Evolutionary conservation across 2,888 invertebrate species (phyloP).

Genomic region (Ichneumon xanthorius): DNA sequence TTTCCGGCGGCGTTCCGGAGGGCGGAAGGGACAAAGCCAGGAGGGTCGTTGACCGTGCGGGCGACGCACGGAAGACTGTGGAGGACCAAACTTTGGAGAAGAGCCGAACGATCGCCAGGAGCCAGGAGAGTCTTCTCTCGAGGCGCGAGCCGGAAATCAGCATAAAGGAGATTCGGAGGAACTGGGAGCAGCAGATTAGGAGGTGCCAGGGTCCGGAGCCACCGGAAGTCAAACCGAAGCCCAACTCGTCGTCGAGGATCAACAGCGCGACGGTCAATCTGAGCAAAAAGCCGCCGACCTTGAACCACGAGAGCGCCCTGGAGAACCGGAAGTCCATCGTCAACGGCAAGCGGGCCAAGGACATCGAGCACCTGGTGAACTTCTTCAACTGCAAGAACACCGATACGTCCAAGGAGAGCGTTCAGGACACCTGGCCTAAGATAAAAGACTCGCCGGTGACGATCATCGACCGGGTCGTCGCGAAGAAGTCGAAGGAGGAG

Average conservation of each 20-base stretch:
- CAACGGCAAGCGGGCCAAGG: conserved; percentile 77
- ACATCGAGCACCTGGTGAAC: conserved; percentile 82
- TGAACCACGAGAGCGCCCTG: conserved; percentile 33
- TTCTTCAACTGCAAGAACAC: conserved; percentile 83
- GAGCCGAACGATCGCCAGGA: conserved; percentile 73
- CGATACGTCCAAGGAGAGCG: conserved; percentile 66
- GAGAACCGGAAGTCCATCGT: conserved; percentile 59
- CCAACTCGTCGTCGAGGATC: conserved; percentile 54
- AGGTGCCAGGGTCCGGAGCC: conserved; percentile 58
- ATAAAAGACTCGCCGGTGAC: conserved; percentile 65
- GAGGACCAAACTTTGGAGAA: conserved; percentile 68
- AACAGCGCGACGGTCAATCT: conserved; percentile 67
- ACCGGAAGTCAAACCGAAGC: conserved; percentile 58
- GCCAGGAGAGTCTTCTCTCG: conserved; percentile 74
- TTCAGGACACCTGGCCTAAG: conserved; percentile 76
- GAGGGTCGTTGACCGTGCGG: no score
- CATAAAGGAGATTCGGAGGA: conserved; percentile 80
- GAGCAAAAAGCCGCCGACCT: conserved; percentile 34
- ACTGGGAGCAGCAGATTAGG: conserved; percentile 80
- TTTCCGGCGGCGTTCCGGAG: no score
- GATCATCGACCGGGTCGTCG: conserved; percentile 64
- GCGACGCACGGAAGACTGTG: conserved; percentile 40
- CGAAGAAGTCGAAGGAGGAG: conserved; percentile 70
- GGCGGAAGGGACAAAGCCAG: no score
- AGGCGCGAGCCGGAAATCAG: conserved; percentile 74